phyloP scores from a whole-genome alignment of 1,140 invertebrate genomes.

The Streblospio benedicti region DNA sequence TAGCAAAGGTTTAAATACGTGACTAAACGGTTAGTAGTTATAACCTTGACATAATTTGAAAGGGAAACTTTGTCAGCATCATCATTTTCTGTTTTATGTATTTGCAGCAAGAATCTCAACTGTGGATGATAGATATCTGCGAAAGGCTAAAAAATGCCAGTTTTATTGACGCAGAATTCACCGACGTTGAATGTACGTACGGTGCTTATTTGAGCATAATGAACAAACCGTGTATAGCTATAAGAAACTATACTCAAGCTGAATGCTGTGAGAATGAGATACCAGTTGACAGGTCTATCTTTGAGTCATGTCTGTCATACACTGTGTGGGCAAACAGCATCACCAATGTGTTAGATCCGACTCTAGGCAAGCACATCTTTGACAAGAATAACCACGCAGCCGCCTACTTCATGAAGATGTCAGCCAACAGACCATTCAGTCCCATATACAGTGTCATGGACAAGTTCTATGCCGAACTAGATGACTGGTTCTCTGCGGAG shows the following conservation, averaged over 20 bases:
- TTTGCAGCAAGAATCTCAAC: constrained; percentile 6
- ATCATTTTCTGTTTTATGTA: no score
- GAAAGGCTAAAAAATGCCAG: background rate
- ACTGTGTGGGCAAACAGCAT: no score
- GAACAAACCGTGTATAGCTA: constrained; percentile 51
- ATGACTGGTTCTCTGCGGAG: constrained; percentile 59
- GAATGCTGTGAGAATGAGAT: no score
- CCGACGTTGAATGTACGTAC: background rate
- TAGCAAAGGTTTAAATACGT: no score
- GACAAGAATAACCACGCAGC: background rate
- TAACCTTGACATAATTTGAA: background rate
- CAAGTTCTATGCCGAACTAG: constrained; percentile 58
- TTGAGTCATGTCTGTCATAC: no score
- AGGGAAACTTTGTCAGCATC: background rate
- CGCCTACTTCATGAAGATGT: constrained; percentile 67
- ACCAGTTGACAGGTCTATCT: no score
- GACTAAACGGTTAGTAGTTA: no score
- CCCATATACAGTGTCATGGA: constrained; percentile 72
- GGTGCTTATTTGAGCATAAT: constrained; percentile 51
- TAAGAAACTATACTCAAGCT: no score
- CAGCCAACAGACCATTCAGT: constrained; percentile 71
- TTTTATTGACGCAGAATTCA: constrained; percentile 8
- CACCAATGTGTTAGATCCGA: no score
- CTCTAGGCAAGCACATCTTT: no score
- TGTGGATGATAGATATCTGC: constrained; percentile 12